Percentiles rank a stretch among this genome's conserved stretches.
Evolutionary conservation across 2,113 vertebrate species (phyloP).

Genomic region (Terrapene triunguis): DNA sequence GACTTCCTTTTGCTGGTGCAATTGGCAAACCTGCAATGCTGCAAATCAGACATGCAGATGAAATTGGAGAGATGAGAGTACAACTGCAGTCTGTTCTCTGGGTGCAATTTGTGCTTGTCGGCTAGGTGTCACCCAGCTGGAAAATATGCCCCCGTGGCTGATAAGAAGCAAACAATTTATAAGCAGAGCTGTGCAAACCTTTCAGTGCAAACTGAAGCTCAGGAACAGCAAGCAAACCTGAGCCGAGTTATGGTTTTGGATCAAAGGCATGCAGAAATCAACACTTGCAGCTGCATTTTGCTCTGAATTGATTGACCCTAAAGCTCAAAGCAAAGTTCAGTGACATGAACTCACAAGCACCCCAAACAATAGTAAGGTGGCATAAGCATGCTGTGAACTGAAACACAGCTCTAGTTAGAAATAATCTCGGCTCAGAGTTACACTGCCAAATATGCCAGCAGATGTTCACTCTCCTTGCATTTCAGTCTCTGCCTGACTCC

Average conservation of each 20-base stretch:
- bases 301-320: slow-evolving; percentile 72
- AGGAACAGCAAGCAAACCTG: slow-evolving; percentile 65
- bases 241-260: slow-evolving; percentile 22
- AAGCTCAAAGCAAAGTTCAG: slow-evolving; percentile 11
- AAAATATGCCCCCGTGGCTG: slow-evolving; percentile 65
- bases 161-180: slow-evolving; percentile 68
- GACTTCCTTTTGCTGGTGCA: neutral
- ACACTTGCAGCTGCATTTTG: slow-evolving; percentile 51
- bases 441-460: slow-evolving; percentile 74
- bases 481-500: slow-evolving; percentile 73
- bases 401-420: slow-evolving; percentile 70
- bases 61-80: slow-evolving; percentile 48
- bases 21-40: neutral
- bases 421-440: slow-evolving; percentile 63
- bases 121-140: slow-evolving; percentile 72
- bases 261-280: slow-evolving; percentile 73
- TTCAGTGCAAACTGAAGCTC: slow-evolving; percentile 71
- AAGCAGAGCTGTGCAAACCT: slow-evolving; percentile 75
- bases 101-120: slow-evolving; percentile 71
- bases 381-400: slow-evolving; percentile 34
- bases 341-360: slow-evolving; percentile 34
- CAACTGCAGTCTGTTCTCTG: slow-evolving; percentile 56
- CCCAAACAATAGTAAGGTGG: slow-evolving; percentile 65
- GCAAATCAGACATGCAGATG: slow-evolving; percentile 52
- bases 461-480: slow-evolving; percentile 69